Base-by-base conservation (phyloP, 2,113 vertebrate species). In the Daboia siamensis region DNA sequence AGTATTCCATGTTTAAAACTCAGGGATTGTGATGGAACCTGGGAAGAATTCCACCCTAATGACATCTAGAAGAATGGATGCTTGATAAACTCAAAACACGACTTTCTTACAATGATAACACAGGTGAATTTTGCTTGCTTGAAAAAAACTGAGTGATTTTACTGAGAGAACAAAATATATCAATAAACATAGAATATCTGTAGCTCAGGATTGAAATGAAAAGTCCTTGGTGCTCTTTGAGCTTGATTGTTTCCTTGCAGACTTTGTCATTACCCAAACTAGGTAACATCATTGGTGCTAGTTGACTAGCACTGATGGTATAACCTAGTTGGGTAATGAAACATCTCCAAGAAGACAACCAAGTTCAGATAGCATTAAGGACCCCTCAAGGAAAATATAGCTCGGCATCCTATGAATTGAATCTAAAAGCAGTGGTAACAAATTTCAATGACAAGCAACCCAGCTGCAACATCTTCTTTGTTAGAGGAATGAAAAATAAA, bases 401-500 rank as follows among this genome's bases (percentile, higher is more conserved):
- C 9, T 0, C 9, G 21, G 10, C 23, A 94, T 91, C 26, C 92
- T 94, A 91, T 6, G n/a, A 0, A 90, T 5, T 13, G 24, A 89
- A 39, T 39, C 9, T 85, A 33, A 55, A 87, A 10, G 39, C 12
- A 88, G 12, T 3, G 92, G 2, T 12, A 92, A 94, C 9, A 15
- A 57, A 11, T 88, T 17, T 44, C 48, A 8, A 3, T 26, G 88
- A 57, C 86, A 86, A 4, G 90, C 54, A 8, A 0, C 59, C 39
- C 11, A 33, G 54, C 80, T 69, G 61, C 5, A 92, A 85, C 0
- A 1, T 26, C 54, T 91, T 86, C 21, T 88, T 91, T 15, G 59
- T 90, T 52, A 88, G 10, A 90, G 90, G 64, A 61, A 39, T 90
- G n/a, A 13, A 51, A 84, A 51, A 90, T 88, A 92, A 90, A 89